These are phyloP conservation scores for Dynastes hyllus DNA, from an alignment of 2,888 invertebrate species.

Conservation along the genomic window DNA sequence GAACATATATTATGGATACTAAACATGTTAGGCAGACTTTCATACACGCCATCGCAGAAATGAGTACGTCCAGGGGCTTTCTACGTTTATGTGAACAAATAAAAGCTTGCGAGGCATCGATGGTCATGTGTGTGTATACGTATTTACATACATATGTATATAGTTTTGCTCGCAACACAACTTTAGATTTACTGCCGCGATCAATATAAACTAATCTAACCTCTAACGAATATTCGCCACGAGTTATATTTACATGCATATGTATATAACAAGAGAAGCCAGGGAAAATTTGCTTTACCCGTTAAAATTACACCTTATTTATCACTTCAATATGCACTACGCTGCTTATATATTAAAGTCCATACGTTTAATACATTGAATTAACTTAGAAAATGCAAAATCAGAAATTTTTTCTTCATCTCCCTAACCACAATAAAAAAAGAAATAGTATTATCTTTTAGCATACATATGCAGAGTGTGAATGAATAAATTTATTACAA, in stretches of 20 bases:
- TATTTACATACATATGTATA: too few species aligned
- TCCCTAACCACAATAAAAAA: too few species aligned
- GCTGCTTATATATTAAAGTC: background rate
- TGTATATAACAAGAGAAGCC: background rate
- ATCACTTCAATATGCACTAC: constrained; percentile 14
- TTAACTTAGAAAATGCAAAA: too few species aligned
- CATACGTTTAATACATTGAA: too few species aligned
- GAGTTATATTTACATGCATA: constrained; percentile 29
- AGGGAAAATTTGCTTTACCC: constrained; percentile 11
- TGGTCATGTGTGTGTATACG: constrained; percentile 10
- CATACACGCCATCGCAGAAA: background rate
- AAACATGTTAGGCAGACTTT: background rate
- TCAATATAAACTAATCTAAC: constrained; percentile 45
- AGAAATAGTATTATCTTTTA: too few species aligned
- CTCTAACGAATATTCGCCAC: constrained; percentile 41
- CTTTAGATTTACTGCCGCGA: constrained; percentile 43
- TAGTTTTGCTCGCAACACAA: constrained; percentile 29
- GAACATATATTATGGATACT: background rate
- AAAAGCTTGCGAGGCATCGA: constrained; percentile 33
- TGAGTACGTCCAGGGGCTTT: background rate
- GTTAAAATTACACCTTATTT: constrained; percentile 34
- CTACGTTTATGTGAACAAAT: constrained; percentile 25
- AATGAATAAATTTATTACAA: too few species aligned
- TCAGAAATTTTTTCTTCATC: too few species aligned
- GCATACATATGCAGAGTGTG: too few species aligned